Evolutionary conservation across 2,888 invertebrate species (phyloP).

Genomic region (Rotaria sp.): DNA sequence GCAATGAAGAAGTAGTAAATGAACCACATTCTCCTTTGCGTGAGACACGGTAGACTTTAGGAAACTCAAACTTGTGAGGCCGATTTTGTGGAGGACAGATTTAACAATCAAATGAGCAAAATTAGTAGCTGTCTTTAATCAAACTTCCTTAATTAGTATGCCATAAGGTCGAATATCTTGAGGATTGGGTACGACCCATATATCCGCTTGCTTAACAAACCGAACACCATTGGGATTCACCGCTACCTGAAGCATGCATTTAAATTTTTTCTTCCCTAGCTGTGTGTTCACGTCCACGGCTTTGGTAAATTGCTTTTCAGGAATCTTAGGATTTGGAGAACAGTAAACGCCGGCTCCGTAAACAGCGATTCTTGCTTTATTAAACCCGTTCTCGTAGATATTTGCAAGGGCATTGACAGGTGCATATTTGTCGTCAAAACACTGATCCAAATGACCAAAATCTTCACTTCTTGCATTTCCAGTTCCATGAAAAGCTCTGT

Average conservation of each 20-base stretch:
- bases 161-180: background rate
- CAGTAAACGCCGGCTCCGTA: background rate
- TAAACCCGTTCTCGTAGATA: background rate
- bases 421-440: background rate
- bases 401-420: background rate
- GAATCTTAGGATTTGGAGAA: background rate
- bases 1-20: too few species aligned
- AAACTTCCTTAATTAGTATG: conserved; percentile 8
- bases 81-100: too few species aligned
- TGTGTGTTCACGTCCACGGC: background rate
- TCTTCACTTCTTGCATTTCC: background rate
- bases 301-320: background rate
- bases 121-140: background rate
- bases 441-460: too few species aligned
- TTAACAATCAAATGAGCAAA: too few species aligned
- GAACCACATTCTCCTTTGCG: too few species aligned
- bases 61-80: too few species aligned
- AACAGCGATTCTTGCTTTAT: background rate
- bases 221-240: background rate
- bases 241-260: background rate
- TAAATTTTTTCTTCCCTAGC: background rate
- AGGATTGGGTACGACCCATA: background rate
- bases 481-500: conserved; percentile 6
- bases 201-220: background rate
- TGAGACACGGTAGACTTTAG: too few species aligned